A percentile compares a stretch with the other conserved stretches of the same genome.
Conservation (phyloP, 2,113 vertebrate genomes). For the Albula goreensis region DNA sequence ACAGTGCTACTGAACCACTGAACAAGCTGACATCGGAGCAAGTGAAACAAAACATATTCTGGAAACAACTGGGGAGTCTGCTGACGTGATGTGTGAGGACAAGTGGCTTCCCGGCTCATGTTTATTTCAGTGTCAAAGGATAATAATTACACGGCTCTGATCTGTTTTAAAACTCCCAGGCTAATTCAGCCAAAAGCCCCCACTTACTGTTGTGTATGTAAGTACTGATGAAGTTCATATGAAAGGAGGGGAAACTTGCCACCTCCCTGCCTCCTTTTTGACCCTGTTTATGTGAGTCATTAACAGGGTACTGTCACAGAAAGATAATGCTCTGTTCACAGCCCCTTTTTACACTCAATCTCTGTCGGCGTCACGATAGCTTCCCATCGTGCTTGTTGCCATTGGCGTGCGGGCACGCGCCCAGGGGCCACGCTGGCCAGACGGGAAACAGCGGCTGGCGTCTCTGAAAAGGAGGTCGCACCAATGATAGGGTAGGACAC, state of each 20-base stretch:
- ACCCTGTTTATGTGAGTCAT: background rate
- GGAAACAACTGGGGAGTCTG: background rate
- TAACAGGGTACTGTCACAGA: background rate
- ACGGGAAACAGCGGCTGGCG: background rate
- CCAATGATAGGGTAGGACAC: background rate
- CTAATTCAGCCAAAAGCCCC: background rate
- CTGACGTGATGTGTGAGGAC: background rate
- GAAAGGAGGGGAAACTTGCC: background rate
- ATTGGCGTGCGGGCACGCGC: background rate
- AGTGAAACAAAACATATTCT: background rate
- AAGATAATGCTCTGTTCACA: background rate
- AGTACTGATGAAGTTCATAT: background rate
- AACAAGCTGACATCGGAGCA: background rate
- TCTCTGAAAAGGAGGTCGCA: background rate
- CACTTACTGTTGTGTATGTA: background rate
- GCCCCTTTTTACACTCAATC: background rate
- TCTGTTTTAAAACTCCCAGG: background rate
- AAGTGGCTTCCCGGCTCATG: background rate
- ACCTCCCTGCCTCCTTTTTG: background rate
- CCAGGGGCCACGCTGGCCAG: conserved; percentile 3
- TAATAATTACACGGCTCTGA: background rate
- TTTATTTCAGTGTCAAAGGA: background rate
- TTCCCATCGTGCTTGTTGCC: background rate
- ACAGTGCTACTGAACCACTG: background rate
- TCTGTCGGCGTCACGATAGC: background rate